These are phyloP conservation scores for Cephus cinctus DNA, from an alignment of 1,140 invertebrate genomes.

Conservation along the genomic window DNA sequence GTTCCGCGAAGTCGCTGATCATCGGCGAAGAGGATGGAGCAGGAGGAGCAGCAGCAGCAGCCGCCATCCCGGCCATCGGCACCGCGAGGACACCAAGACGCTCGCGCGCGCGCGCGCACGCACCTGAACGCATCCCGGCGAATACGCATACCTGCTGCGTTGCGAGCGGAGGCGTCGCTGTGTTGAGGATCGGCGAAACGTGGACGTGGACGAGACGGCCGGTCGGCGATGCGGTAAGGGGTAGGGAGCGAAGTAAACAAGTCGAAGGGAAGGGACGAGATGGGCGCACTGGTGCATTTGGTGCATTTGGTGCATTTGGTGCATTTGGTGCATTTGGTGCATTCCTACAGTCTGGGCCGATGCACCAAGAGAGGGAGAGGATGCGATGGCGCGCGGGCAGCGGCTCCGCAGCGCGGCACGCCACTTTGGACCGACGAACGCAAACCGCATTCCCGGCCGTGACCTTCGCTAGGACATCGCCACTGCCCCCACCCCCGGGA, in stretches of 20 bases:
- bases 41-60: too few relatives aligned
- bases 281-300: too few relatives aligned
- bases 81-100: constrained; percentile 9
- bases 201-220: constrained; percentile 1
- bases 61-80: constrained; percentile 16
- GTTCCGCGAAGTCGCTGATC: too few relatives aligned
- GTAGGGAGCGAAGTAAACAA: constrained; percentile 43
- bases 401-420: constrained; percentile 37
- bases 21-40: too few relatives aligned
- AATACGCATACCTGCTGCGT: too few relatives aligned
- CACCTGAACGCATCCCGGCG: background rate
- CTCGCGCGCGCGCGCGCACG: constrained; percentile 1
- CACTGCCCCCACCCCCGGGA: constrained; percentile 43
- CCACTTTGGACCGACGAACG: constrained; percentile 48
- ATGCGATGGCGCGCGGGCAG: constrained; percentile 10
- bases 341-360: constrained; percentile 45
- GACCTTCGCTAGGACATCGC: constrained; percentile 59
- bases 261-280: constrained; percentile 27
- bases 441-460: constrained; percentile 56
- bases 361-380: constrained; percentile 13
- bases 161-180: constrained; percentile 6
- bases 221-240: constrained; percentile 9
- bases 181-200: background rate
- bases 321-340: constrained; percentile 47
- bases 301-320: too few relatives aligned